Conservation (phyloP, 2,113 vertebrate genomes). For the Neodon shergylaensis region DNA sequence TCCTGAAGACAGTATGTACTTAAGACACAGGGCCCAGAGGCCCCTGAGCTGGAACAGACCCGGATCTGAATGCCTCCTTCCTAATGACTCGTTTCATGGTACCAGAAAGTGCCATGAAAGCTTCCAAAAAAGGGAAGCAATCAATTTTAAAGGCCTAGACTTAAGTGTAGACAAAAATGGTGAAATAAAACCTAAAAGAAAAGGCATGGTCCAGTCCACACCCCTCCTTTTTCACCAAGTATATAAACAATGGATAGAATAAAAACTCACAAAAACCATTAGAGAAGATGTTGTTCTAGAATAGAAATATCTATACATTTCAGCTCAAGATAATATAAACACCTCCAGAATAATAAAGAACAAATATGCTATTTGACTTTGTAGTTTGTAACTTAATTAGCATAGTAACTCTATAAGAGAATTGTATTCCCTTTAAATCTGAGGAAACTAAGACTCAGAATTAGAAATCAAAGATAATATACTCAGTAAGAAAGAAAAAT, state of each 20-base stretch:
- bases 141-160: constrained; percentile 17
- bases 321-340: neutral
- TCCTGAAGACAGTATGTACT: neutral
- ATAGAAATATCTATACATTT: constrained; percentile 2
- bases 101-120: neutral
- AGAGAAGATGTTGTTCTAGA: constrained; percentile 2
- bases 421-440: neutral
- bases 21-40: neutral
- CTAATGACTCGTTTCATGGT: neutral
- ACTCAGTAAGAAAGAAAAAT: constrained; percentile 21
- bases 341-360: constrained; percentile 9
- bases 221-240: neutral
- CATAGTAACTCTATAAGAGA: neutral
- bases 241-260: neutral
- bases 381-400: constrained; percentile 24
- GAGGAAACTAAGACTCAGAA: constrained; percentile 18
- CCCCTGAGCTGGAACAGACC: neutral
- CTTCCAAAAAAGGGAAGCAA: neutral
- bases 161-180: constrained; percentile 31
- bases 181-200: constrained; percentile 12
- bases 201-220: neutral
- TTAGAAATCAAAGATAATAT: constrained; percentile 34
- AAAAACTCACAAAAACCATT: neutral
- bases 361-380: constrained; percentile 23
- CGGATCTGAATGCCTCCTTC: neutral